Evolutionary conservation across 1,140 invertebrate genomes (phyloP), one percentile per base, ranked within the genome.

Genomic region (Ips typographus): DNA sequence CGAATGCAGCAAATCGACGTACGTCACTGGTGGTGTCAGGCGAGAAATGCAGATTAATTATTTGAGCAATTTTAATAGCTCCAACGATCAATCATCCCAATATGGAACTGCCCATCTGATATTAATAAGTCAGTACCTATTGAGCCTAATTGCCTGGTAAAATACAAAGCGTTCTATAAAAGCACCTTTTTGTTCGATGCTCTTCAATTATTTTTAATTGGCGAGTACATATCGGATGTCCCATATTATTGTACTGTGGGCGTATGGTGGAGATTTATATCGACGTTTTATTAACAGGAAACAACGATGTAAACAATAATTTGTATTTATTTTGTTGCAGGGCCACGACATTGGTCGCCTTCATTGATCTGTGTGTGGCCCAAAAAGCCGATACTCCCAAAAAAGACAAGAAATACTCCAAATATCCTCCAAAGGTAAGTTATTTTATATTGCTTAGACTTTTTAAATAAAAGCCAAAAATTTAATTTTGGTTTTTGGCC

Each of bases 51-150:
- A 57, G 64, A 70, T 74, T 75, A 75, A 77, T 76, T 74, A 74
- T 73, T 76, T 72, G 64, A 63, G 68, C 69, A 70, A 47, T 61
- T 70, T 60, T 74, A 71, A 73, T 71, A 60, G 58, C 55, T 37
- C n/a, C 36, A 68, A 66, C 66, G 66, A 77, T 77, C 71, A 76
- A 77, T 77, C 75, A 76, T 74, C 51, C 70, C 63, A 60, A 68
- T 71, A 71, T 39, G 55, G 47, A 51, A 56, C 57, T 4, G 22
- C 22, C 22, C 22, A 22, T 22, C 22, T 58, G 65, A 68, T 47
- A 62, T 64, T 51, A 70, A 70, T 70, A 70, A 64, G 5, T 39
- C 36, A 63, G 44, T 22, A 22, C 22, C 22, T 22, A 22, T 22
- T 22, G 22, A 22, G 22, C 22, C 22, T 22, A 22, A 22, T 22